These are phyloP conservation scores for Achlya flavicornis DNA, from an alignment of 2,888 invertebrate species.

Conservation along the genomic window DNA sequence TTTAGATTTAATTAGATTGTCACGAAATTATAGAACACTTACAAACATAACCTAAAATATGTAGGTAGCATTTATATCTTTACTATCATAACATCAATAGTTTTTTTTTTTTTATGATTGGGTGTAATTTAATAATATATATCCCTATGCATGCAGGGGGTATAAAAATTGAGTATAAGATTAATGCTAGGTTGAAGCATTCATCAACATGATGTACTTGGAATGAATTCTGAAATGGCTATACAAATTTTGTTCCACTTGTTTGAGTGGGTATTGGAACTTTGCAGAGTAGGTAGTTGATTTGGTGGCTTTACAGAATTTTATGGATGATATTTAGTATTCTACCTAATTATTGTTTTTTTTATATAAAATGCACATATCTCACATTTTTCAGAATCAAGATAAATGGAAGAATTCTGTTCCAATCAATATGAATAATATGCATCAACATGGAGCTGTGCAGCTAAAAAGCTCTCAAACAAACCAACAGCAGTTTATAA, in stretches of 20 bases:
- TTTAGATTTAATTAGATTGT: not conserved
- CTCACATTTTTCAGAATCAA: slow-evolving; percentile 86
- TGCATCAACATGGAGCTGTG: slow-evolving; percentile 82
- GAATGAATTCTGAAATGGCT: too few species aligned
- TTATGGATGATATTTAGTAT: slow-evolving; percentile 1
- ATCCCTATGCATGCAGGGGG: too few species aligned
- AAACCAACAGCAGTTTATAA: slow-evolving; percentile 80
- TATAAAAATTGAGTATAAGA: too few species aligned
- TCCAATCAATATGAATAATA: slow-evolving; percentile 82
- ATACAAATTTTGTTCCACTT: not conserved
- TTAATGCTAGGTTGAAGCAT: too few species aligned
- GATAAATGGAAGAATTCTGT: slow-evolving; percentile 94
- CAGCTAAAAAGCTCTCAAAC: slow-evolving; percentile 79
- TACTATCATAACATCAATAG: too few species aligned
- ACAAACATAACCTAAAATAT: slow-evolving; percentile 43
- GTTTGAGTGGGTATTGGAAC: slow-evolving; percentile 8
- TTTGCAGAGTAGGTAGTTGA: slow-evolving; percentile 1
- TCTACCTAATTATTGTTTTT: slow-evolving; percentile 29
- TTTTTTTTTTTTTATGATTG: too few species aligned
- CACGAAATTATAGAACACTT: not conserved
- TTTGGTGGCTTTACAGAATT: not conserved
- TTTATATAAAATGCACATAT: slow-evolving; percentile 15
- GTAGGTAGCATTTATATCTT: too few species aligned
- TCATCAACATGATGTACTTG: too few species aligned
- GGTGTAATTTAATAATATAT: too few species aligned